A percentile compares a stretch with the other conserved stretches of the same genome.
Conservation (phyloP, 2,113 vertebrate genomes). For the Eptesicus fuscus region DNA sequence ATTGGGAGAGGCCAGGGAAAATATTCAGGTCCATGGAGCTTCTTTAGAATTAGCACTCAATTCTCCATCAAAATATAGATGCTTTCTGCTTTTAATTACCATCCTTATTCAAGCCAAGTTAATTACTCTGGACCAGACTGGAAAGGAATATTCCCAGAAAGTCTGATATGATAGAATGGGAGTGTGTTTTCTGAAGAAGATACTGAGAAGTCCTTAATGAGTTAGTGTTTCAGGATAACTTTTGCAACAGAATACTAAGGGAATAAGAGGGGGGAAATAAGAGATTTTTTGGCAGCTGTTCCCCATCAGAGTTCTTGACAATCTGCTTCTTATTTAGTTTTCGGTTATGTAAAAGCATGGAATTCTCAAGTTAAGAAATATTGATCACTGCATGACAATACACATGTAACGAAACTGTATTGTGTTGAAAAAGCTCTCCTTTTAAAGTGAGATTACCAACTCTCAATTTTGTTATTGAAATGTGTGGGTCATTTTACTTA, state of each 20-base stretch:
- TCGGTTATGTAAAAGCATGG: slow-evolving; percentile 63
- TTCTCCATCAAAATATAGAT: slow-evolving; percentile 49
- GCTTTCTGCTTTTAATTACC: slow-evolving; percentile 71
- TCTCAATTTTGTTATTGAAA: slow-evolving; percentile 50
- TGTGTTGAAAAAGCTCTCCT: slow-evolving; percentile 46
- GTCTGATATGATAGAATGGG: slow-evolving; percentile 54
- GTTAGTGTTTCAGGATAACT: slow-evolving; percentile 60
- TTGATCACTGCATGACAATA: slow-evolving; percentile 58
- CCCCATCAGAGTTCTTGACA: slow-evolving; percentile 49
- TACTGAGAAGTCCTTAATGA: slow-evolving; percentile 65
- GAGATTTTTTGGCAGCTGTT: slow-evolving; percentile 63
- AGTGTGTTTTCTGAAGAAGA: slow-evolving; percentile 58
- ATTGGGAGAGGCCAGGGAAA: slow-evolving; percentile 52
- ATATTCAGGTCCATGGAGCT: slow-evolving; percentile 37
- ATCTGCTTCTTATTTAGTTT: slow-evolving; percentile 73
- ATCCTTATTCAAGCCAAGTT: slow-evolving; percentile 57
- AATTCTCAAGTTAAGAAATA: slow-evolving; percentile 69
- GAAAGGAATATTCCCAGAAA: slow-evolving; percentile 71
- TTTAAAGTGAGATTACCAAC: slow-evolving; percentile 46
- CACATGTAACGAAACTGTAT: slow-evolving; percentile 42
- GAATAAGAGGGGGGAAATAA: neutral
- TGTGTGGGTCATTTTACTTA: slow-evolving; percentile 31
- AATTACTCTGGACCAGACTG: slow-evolving; percentile 54
- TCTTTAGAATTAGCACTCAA: slow-evolving; percentile 49
- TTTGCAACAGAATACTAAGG: slow-evolving; percentile 54